phyloP scores from a whole-genome alignment of 1,140 invertebrate species.

The Micrasema longulum region DNA sequence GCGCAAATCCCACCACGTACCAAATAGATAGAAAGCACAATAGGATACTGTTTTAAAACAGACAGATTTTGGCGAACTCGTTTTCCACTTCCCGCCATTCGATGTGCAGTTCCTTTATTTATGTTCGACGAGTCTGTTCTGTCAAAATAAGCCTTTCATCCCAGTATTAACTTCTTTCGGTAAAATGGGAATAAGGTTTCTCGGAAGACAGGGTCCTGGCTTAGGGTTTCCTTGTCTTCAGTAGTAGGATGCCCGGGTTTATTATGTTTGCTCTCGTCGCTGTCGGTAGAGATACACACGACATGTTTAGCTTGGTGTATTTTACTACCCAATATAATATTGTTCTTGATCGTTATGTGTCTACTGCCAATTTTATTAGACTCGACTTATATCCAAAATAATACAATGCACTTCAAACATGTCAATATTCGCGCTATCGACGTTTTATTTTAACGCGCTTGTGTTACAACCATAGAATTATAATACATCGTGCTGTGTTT shows the following conservation, averaged over 20 bases:
- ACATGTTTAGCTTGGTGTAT: not conserved
- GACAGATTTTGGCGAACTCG: slow-evolving; percentile 29
- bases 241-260: slow-evolving; percentile 45
- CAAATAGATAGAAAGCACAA: slow-evolving; percentile 6
- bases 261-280: slow-evolving; percentile 49
- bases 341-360: slow-evolving; percentile 5
- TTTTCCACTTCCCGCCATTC: slow-evolving; percentile 8
- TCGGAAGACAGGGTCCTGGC: slow-evolving; percentile 39
- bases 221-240: slow-evolving; percentile 42
- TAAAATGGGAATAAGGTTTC: slow-evolving; percentile 53
- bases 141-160: slow-evolving; percentile 52
- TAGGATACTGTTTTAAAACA: slow-evolving; percentile 25
- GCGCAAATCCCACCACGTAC: not conserved
- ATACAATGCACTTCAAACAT: too few relatives aligned
- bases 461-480: too few relatives aligned
- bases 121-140: slow-evolving; percentile 51
- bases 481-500: too few relatives aligned
- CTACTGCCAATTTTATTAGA: too few relatives aligned
- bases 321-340: slow-evolving; percentile 34
- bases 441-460: too few relatives aligned
- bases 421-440: too few relatives aligned
- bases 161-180: slow-evolving; percentile 51
- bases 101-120: slow-evolving; percentile 49
- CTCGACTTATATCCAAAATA: too few relatives aligned
- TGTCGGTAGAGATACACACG: slow-evolving; percentile 46